Evolutionary conservation across 2,888 invertebrate species (phyloP), one percentile per base, ranked within the genome.

Genomic region (Philonicus albiceps): DNA sequence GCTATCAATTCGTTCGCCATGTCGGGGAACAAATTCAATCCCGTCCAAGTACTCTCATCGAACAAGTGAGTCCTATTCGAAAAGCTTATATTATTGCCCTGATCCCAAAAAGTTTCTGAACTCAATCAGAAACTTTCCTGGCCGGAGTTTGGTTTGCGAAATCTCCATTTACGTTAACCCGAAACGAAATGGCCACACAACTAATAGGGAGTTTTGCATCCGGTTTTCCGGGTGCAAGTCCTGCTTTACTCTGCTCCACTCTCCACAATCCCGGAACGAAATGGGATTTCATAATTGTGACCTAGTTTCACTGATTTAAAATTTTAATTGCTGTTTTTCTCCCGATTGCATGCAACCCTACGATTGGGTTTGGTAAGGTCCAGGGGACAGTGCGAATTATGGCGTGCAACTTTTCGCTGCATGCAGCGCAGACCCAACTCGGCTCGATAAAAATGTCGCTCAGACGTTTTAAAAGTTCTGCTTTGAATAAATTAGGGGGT

Each of bases 51-150:
- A 84, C 73, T 30, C 73, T 73, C 73, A 84, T 84, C 73, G 73
- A 84, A 73, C 72, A 30, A 16, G 37, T 73, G 73, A 73, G 73
- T 73, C 73, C 73, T 43, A 72, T 84, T 83, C 73, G 40, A 72
- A 73, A 31, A 84, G 40, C 84, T 53, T 40, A 43, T 84, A 73
- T 84, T 84, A 84, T 73, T 84, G 72, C 73, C 43, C 43, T 40
- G 72, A 84, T 43, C 73, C 84, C n/a, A 27, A 73, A 84, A 84
- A 84, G 73, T 84, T 84, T 64, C 43, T 43, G 30, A 84, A 84
- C 73, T 84, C 84, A 84, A 84, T 84, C 84, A 84, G 84, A 84
- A 84, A 84, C 22, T 84, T 73, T 84, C 43, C 73, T 73, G 84
- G 40, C 43, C 30, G n/a, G n/a, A 49, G 31, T 64, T 64, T n/a